These are phyloP conservation scores for Pempheris klunzingeri DNA, from an alignment of 2,797 vertebrate genomes.

Conservation along the genomic window DNA sequence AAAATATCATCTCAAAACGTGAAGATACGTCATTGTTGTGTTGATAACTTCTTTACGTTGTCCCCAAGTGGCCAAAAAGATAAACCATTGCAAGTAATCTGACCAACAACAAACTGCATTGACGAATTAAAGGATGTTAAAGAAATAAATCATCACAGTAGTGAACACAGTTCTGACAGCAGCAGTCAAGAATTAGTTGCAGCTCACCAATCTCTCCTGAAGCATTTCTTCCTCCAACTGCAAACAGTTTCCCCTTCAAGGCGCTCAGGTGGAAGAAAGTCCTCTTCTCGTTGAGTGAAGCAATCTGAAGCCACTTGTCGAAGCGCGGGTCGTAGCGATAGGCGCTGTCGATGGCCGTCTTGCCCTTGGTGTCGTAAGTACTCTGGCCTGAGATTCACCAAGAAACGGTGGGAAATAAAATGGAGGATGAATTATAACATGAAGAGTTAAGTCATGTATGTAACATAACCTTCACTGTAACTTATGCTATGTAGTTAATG, in stretches of 20 bases:
- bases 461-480: no score
- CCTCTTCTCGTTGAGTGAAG: conserved; percentile 87
- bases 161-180: neutral
- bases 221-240: conserved; percentile 86
- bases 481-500: no score
- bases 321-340: conserved; percentile 89
- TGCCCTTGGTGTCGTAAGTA: conserved; percentile 90
- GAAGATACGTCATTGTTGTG: no score
- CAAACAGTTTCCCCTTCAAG: conserved; percentile 85
- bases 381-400: conserved; percentile 78
- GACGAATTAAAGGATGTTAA: neutral
- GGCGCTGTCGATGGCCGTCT: conserved; percentile 88
- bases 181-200: neutral
- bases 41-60: no score
- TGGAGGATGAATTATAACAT: neutral
- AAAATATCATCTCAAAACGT: no score
- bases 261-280: conserved; percentile 89
- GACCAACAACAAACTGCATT: neutral
- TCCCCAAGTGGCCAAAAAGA: no score
- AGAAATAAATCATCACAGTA: neutral
- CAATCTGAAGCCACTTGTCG: conserved; percentile 87
- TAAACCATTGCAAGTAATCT: no score
- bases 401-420: neutral
- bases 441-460: no score
- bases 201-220: conserved; percentile 86